phyloP scores from a whole-genome alignment of 2,888 invertebrate genomes.

The Zaprionus lineosus region DNA sequence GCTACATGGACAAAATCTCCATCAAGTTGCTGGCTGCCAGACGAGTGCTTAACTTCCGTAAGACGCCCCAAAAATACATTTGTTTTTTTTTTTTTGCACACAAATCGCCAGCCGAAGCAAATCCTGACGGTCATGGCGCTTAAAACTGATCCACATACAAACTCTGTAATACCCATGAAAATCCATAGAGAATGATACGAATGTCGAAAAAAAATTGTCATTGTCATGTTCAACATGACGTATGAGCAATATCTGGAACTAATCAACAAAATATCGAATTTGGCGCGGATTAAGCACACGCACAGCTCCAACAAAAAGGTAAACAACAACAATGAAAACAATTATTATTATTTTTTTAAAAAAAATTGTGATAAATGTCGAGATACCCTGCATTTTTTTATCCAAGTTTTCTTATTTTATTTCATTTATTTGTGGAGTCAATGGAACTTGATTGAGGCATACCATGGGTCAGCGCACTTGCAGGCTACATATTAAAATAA shows the following conservation, averaged over 20 bases:
- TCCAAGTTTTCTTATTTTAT: too few species aligned
- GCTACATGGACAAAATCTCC: constrained; percentile 4
- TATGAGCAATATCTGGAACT: constrained; percentile 53
- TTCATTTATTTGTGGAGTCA: too few species aligned
- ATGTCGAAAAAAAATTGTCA: constrained; percentile 39
- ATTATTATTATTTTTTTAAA: too few species aligned
- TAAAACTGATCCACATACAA: constrained; percentile 16
- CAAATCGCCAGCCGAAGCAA: constrained; percentile 24
- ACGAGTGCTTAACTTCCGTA: constrained; percentile 45
- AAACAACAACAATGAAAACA: constrained; percentile 21
- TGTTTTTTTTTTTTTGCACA: constrained; percentile 20
- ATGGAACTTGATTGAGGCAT: too few species aligned
- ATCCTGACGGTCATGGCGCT: constrained; percentile 36
- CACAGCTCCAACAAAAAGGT: constrained; percentile 37
- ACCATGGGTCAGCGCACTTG: too few species aligned
- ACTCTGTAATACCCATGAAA: constrained; percentile 5
- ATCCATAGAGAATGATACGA: constrained; percentile 16
- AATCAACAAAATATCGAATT: constrained; percentile 48
- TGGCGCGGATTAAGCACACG: constrained; percentile 32
- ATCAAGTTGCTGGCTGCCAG: constrained; percentile 8
- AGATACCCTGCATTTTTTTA: too few species aligned
- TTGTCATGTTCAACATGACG: constrained; percentile 63
- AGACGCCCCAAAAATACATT: constrained; percentile 8
- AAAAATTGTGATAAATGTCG: too few species aligned
- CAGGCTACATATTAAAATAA: neutral